A percentile compares a stretch with the other conserved stretches of the same genome.
phyloP scores from a whole-genome alignment of 2,797 vertebrate species.

The Cossypha heuglini region DNA sequence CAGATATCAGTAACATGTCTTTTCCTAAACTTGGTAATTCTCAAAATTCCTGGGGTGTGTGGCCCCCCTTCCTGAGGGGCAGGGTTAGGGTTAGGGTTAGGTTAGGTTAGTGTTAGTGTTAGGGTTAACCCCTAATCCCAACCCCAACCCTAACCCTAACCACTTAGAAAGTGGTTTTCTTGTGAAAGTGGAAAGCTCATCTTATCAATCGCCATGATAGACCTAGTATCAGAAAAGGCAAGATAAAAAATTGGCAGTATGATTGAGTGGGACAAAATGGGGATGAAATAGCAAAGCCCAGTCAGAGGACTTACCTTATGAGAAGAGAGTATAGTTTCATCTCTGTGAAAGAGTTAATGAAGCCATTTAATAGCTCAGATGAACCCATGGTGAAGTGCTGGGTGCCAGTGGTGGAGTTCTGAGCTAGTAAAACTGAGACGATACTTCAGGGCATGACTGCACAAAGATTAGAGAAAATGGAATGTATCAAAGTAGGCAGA shows the following conservation, averaged over 20 bases:
- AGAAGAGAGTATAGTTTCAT: not conserved
- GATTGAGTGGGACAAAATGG: not conserved
- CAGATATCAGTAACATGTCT: rapidly evolving
- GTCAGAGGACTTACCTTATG: not conserved
- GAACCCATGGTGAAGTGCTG: not conserved
- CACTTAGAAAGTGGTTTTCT: not conserved
- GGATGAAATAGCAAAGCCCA: not conserved
- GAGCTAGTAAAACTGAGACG: not conserved
- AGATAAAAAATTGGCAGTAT: not conserved
- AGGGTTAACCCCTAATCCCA: too few relatives aligned
- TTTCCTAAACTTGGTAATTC: not conserved
- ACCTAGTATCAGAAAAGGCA: not conserved
- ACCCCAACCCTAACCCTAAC: too few relatives aligned
- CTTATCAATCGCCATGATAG: not conserved
- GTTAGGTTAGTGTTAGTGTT: too few relatives aligned
- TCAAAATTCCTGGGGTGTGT: not conserved
- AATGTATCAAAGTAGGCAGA: not conserved
- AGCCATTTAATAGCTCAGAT: not conserved
- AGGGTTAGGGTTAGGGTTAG: too few relatives aligned
- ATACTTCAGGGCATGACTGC: not conserved
- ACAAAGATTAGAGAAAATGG: not conserved
- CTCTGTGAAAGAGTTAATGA: not conserved
- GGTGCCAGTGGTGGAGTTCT: not conserved
- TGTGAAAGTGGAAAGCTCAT: not conserved
- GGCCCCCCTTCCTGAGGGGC: too few relatives aligned